phyloP scores from a whole-genome alignment of 2,888 invertebrate species.

The Ophion slaviceki region DNA sequence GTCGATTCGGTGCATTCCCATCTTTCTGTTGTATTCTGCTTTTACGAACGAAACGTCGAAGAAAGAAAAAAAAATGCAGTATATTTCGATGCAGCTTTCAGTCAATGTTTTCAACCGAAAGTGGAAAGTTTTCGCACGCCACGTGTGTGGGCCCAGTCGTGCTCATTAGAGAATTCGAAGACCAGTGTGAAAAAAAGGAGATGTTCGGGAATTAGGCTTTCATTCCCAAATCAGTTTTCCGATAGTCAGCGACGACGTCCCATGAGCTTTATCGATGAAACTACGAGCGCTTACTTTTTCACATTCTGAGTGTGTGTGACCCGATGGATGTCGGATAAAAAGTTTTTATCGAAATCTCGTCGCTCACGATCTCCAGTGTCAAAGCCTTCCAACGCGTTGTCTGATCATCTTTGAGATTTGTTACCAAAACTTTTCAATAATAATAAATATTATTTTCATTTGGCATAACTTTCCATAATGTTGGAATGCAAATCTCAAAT shows the following conservation, averaged over 20 bases:
- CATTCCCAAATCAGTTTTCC: conserved; percentile 46
- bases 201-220: conserved; percentile 2
- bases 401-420: conserved; percentile 24
- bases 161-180: conserved; percentile 2
- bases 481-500: background rate
- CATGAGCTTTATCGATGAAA: conserved; percentile 44
- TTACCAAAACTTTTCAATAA: background rate
- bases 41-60: background rate
- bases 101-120: background rate
- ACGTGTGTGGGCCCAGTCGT: background rate
- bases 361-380: background rate
- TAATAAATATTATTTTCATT: background rate
- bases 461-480: background rate
- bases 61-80: background rate
- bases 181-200: background rate
- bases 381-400: conserved; percentile 31
- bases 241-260: conserved; percentile 15
- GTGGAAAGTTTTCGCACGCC: conserved; percentile 12
- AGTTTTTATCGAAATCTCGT: conserved; percentile 36
- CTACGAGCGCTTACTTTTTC: background rate
- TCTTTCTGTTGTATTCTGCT: background rate
- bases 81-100: background rate
- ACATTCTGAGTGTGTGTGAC: background rate
- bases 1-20: background rate
- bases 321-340: conserved; percentile 20